A percentile compares a stretch with the other conserved stretches of the same genome.
Evolutionary conservation across 1,140 invertebrate genomes (phyloP).

Genomic region (Eumaeus atala): DNA sequence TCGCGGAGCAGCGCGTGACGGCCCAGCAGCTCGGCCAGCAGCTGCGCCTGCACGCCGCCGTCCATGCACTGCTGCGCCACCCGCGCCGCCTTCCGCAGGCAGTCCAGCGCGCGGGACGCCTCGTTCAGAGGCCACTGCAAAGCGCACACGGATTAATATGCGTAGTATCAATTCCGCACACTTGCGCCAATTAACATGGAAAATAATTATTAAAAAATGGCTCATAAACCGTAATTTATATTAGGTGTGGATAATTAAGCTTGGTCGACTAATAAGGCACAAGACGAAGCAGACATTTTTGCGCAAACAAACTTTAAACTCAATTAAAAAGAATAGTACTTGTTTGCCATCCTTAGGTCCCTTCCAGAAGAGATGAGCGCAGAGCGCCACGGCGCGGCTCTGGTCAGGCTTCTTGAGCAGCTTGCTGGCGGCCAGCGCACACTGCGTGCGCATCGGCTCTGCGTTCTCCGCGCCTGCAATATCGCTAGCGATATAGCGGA

Average conservation of each 20-base stretch:
- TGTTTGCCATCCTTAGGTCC: constrained; percentile 71
- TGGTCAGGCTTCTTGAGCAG: constrained; percentile 98
- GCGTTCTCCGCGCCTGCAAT: constrained; percentile 90
- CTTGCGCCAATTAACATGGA: no score
- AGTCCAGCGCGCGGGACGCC: constrained; percentile 93
- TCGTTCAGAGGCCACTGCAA: constrained; percentile 83
- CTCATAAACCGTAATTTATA: no score
- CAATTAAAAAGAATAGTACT: constrained; percentile 24
- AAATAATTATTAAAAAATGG: no score
- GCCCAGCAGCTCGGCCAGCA: constrained; percentile 96
- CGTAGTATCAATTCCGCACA: no score
- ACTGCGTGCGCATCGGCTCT: constrained; percentile 96
- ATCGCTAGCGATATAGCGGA: no score
- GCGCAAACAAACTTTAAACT: no score
- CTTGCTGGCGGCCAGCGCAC: constrained; percentile 94
- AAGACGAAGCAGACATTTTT: no score
- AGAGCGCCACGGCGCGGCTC: constrained; percentile 91
- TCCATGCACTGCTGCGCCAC: constrained; percentile 99
- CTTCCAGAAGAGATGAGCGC: constrained; percentile 98
- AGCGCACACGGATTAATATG: no score
- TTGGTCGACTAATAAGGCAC: no score
- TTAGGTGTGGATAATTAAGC: no score
- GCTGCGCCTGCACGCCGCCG: constrained; percentile 94
- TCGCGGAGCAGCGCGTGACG: constrained; percentile 96
- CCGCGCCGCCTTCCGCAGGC: constrained; percentile 95